Conservation (phyloP, 2,797 vertebrate genomes). For the Lacerta bilineata region DNA sequence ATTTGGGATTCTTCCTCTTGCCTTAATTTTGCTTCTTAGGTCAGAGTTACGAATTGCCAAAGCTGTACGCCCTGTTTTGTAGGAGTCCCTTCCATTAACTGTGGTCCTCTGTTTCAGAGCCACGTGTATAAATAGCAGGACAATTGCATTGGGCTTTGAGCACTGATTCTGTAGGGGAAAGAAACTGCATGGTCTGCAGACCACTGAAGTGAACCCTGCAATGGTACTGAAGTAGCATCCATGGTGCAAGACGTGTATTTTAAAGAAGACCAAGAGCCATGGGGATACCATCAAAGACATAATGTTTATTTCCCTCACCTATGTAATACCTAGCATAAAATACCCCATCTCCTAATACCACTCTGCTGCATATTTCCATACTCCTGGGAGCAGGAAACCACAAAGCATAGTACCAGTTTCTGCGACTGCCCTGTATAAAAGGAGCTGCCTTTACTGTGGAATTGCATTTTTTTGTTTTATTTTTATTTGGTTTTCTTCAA, state of each 20-base stretch:
- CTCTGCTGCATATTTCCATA: background rate
- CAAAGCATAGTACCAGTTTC: background rate
- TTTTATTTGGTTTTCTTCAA: no score
- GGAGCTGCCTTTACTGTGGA: background rate
- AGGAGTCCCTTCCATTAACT: no score
- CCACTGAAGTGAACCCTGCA: background rate
- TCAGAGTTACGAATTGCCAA: no score
- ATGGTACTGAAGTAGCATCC: no score
- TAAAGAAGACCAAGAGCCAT: background rate
- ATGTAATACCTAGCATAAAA: background rate
- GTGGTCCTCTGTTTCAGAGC: background rate
- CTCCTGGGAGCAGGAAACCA: background rate
- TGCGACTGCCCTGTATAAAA: background rate
- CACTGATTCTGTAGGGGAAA: background rate
- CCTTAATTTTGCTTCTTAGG: no score
- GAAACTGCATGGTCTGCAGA: background rate
- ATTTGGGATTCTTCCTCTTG: no score
- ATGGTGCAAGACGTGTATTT: background rate
- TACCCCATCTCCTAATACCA: background rate
- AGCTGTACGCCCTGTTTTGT: no score
- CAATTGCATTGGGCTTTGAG: no score
- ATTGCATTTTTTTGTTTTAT: slow-evolving; percentile 46
- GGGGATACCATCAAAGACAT: background rate
- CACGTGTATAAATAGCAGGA: background rate
- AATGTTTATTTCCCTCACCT: background rate